phyloP scores from a whole-genome alignment of 2,888 invertebrate species.

The Hartigia nigra region DNA sequence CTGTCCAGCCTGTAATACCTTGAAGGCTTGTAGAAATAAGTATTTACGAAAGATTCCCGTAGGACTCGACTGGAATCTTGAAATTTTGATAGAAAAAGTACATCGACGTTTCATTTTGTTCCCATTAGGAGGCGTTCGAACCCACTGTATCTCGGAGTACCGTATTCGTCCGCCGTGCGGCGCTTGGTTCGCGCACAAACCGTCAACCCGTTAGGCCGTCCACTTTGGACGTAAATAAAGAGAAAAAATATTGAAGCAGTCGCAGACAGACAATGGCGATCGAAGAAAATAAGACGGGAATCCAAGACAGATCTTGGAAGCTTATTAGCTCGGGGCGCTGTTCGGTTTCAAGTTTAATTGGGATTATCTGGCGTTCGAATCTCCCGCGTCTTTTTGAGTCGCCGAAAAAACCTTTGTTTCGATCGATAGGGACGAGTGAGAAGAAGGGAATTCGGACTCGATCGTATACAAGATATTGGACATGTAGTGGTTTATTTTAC shows the following conservation, averaged over 20 bases:
- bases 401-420: background rate
- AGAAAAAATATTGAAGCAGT: background rate
- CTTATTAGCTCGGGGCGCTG: conserved; percentile 1
- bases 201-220: background rate
- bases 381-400: background rate
- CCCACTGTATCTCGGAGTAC: background rate
- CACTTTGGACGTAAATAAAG: background rate
- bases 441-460: background rate
- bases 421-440: background rate
- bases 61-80: background rate
- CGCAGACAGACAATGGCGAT: background rate
- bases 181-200: background rate
- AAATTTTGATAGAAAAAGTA: too few species aligned
- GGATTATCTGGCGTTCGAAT: background rate
- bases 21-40: background rate
- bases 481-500: background rate
- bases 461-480: background rate
- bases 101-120: background rate
- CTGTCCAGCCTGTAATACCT: too few species aligned
- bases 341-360: background rate
- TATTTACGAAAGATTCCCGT: background rate
- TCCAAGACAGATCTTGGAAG: background rate
- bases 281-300: background rate
- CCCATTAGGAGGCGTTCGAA: background rate
- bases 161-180: background rate